phyloP scores from a whole-genome alignment of 2,113 vertebrate genomes.

The Larimichthys crocea region DNA sequence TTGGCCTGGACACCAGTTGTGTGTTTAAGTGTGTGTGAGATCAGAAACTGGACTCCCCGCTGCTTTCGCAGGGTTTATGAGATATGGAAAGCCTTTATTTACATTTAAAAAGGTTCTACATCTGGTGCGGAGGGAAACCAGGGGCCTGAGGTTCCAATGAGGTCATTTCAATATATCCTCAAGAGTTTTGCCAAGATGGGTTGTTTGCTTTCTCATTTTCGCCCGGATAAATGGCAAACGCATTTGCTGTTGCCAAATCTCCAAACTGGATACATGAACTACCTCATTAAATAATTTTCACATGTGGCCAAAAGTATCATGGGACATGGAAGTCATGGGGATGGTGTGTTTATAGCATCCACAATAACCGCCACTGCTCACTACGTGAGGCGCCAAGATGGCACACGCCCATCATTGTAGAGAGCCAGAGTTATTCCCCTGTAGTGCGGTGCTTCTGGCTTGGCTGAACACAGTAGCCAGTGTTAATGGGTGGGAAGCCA shows the following conservation, averaged over 20 bases:
- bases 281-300: slow-evolving; percentile 30
- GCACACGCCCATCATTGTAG: neutral
- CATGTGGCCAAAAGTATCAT: neutral
- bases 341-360: neutral
- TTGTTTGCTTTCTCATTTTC: slow-evolving; percentile 35
- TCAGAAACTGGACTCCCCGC: slow-evolving; percentile 29
- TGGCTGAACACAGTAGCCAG: neutral
- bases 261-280: slow-evolving; percentile 17
- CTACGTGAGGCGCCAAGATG: neutral
- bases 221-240: neutral
- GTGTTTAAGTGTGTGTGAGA: slow-evolving; percentile 19
- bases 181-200: neutral
- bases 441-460: neutral
- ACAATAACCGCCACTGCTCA: neutral
- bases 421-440: neutral
- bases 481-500: neutral
- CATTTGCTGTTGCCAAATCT: slow-evolving; percentile 8
- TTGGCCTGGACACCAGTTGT: slow-evolving; percentile 13
- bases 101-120: slow-evolving; percentile 3
- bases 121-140: neutral
- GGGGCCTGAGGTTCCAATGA: slow-evolving; percentile 16
- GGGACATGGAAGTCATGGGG: neutral
- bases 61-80: slow-evolving; percentile 16
- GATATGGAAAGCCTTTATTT: slow-evolving; percentile 29
- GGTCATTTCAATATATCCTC: slow-evolving; percentile 33